Conservation (phyloP, 2,888 invertebrate species). For the Tenthredo amoena region DNA sequence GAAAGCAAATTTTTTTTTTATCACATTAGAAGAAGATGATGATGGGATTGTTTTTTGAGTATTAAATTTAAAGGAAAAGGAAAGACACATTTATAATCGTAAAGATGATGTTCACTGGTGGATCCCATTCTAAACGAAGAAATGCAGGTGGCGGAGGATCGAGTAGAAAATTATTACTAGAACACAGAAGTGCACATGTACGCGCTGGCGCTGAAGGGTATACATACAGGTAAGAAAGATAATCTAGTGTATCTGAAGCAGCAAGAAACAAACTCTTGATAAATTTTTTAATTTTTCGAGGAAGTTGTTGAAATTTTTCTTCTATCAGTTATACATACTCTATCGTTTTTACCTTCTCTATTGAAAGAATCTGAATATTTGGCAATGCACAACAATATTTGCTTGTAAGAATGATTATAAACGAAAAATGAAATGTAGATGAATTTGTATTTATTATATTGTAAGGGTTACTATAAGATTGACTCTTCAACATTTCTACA, state of each 20-base stretch:
- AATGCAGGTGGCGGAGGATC: constrained; percentile 73
- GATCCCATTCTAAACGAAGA: constrained; percentile 82
- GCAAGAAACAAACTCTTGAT: neutral
- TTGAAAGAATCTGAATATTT: neutral
- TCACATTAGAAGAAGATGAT: neutral
- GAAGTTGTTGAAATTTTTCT: neutral
- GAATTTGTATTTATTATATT: constrained; percentile 28
- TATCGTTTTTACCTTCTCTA: neutral
- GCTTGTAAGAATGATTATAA: neutral
- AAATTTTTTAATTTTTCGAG: neutral
- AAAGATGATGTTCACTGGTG: constrained; percentile 87
- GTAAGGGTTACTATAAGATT: neutral
- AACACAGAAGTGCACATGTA: constrained; percentile 64
- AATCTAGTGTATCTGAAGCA: constrained; percentile 6
- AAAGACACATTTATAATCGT: constrained; percentile 22
- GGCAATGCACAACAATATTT: neutral
- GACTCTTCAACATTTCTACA: neutral
- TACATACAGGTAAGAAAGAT: constrained; percentile 69
- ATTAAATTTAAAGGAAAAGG: neutral
- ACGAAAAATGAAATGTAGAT: constrained; percentile 9
- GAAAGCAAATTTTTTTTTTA: neutral
- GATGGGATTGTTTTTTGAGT: constrained; percentile 2
- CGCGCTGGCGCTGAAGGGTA: constrained; percentile 71
- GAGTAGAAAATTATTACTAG: constrained; percentile 67
- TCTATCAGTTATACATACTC: neutral